Evolutionary conservation across 64 coral and sea anemone species (phyloP), one percentile per base, ranked within the genome.

Genomic region (Montipora foliosa): DNA sequence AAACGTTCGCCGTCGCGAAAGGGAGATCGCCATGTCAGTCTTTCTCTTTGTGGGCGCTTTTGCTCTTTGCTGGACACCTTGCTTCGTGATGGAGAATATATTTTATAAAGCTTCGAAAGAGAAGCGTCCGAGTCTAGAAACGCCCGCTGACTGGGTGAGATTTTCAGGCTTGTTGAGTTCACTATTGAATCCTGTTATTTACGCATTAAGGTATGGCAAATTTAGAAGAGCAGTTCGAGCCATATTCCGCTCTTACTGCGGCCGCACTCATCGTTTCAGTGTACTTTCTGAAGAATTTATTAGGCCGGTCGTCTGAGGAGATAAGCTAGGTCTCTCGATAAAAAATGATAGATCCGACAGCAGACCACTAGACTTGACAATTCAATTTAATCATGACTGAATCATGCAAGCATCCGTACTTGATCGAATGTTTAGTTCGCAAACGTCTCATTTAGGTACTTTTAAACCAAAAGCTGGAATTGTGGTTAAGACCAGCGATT

Each of bases 11-110:
- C 58, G 61, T 16, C 77, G 89, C 58, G 95, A 97, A 45, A 93
- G 67, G 2, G 66, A 89, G 52, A 83, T 97, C 19, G 92, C 95
- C 10, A 82, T 84, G 9, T 81, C 95, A 3, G 91, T 97, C 7
- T 97, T 97, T 47, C 29, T 89, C 3, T 88, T 97, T 47, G 89
- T 97, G 59, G 95, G 92, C 21, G 92, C 94, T 19, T 83, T 97
- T 66, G 60, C 89, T 45, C 7, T 94, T 6, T 94, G 92, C 21
- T 97, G 95, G 95, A 64, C 68, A 48, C 93, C 93, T 15, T 47
- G 69, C 55, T 94, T 94, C 83, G 79, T 94, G 7, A 82, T 53
- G 22, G 87, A 94, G 89, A 94, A 94, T 75, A 14, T 94, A 8
- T 22, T 94, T 46, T 89, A 64, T 69, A 20, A 12, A 12, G 61